Evolutionary conservation across 2,888 invertebrate genomes (phyloP).

Genomic region (Epinotia ramella): DNA sequence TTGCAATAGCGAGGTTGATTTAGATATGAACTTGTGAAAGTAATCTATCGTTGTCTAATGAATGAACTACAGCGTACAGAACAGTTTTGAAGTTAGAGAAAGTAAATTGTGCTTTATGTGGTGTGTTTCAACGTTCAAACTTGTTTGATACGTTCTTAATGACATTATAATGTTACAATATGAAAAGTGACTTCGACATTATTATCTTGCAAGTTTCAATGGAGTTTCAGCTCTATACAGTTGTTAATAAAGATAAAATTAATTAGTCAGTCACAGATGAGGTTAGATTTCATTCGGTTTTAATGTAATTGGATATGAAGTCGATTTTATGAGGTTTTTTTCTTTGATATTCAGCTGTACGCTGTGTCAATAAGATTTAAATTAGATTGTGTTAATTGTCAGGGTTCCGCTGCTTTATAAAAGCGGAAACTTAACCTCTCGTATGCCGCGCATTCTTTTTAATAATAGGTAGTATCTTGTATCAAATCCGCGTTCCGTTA

Average conservation of each 20-base stretch:
- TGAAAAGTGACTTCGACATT: background rate
- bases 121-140: background rate
- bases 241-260: background rate
- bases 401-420: background rate
- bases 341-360: background rate
- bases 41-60: slow-evolving; percentile 3
- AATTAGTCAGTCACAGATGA: background rate
- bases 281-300: background rate
- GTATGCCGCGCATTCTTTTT: no score
- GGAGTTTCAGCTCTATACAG: background rate
- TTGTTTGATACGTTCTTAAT: background rate
- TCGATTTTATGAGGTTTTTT: background rate
- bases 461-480: no score
- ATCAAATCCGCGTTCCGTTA: no score
- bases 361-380: background rate
- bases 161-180: background rate
- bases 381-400: background rate
- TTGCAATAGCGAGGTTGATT: background rate
- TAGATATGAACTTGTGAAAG: background rate
- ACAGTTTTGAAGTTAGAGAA: background rate
- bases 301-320: background rate
- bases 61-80: background rate
- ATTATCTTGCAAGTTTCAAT: background rate
- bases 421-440: no score
- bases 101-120: background rate